These are phyloP conservation scores for Meloidogyne floridensis DNA, from an alignment of 1,140 invertebrate species.

Conservation along the genomic window DNA sequence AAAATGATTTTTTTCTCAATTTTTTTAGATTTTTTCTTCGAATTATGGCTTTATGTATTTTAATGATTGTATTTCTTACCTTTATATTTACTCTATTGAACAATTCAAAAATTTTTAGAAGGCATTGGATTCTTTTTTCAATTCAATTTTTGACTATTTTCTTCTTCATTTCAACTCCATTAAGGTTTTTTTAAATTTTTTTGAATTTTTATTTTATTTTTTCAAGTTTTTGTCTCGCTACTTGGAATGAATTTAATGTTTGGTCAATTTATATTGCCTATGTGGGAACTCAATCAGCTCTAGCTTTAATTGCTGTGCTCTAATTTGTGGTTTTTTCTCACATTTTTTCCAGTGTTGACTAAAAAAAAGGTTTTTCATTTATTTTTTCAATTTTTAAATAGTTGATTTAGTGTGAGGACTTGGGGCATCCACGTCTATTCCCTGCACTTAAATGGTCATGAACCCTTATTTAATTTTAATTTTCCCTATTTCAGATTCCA, in stretches of 20 bases:
- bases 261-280: conserved; percentile 45
- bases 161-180: not conserved
- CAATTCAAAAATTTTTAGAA: not conserved
- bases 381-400: no score
- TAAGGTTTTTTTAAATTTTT: not conserved
- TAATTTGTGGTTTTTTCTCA: conserved; percentile 15
- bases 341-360: not conserved
- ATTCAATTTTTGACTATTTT: not conserved
- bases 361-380: not conserved
- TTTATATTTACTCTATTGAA: not conserved
- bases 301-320: conserved; percentile 43
- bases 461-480: no score
- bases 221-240: conserved; percentile 42
- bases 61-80: not conserved
- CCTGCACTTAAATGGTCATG: no score
- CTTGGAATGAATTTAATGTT: conserved; percentile 41
- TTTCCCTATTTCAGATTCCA: no score
- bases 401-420: no score
- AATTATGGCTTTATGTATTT: not conserved
- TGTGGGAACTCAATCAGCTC: conserved; percentile 36
- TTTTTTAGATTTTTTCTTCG: not conserved
- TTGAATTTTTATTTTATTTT: not conserved
- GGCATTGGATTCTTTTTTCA: not conserved
- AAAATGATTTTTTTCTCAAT: not conserved
- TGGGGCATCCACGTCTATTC: no score